Percentiles rank a stretch among this genome's conserved stretches.
These are phyloP conservation scores for Pinctada fucata DNA, from an alignment of 2,888 invertebrate genomes.

Conservation along the genomic window DNA sequence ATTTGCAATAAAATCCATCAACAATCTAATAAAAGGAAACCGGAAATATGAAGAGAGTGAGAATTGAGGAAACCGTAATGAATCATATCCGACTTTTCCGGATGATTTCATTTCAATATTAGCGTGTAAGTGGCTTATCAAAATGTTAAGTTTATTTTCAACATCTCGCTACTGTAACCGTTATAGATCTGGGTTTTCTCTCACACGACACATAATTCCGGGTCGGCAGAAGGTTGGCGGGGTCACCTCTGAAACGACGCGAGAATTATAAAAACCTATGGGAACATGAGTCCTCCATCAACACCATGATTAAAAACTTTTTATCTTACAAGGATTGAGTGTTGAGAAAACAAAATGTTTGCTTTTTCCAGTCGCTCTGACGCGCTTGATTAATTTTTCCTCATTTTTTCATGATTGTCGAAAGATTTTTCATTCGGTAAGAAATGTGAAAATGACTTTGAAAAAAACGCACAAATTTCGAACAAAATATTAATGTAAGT, in stretches of 20 bases:
- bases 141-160: neutral
- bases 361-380: neutral
- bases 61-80: neutral
- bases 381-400: neutral
- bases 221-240: neutral
- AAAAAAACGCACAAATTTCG: too few species aligned
- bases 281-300: neutral
- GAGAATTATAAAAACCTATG: neutral
- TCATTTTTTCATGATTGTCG: neutral
- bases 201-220: neutral
- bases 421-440: too few species aligned
- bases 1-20: too few species aligned
- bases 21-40: too few species aligned
- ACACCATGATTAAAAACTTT: neutral
- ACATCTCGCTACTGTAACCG: neutral
- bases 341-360: neutral
- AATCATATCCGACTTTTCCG: neutral
- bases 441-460: too few species aligned
- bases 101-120: neutral
- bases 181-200: neutral
- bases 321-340: neutral
- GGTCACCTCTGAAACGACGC: neutral
- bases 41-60: neutral
- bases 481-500: too few species aligned
- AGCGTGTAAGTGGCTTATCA: conserved; percentile 1